Base-by-base conservation (phyloP, 1,140 invertebrate species). In the Drosophila rufa region DNA sequence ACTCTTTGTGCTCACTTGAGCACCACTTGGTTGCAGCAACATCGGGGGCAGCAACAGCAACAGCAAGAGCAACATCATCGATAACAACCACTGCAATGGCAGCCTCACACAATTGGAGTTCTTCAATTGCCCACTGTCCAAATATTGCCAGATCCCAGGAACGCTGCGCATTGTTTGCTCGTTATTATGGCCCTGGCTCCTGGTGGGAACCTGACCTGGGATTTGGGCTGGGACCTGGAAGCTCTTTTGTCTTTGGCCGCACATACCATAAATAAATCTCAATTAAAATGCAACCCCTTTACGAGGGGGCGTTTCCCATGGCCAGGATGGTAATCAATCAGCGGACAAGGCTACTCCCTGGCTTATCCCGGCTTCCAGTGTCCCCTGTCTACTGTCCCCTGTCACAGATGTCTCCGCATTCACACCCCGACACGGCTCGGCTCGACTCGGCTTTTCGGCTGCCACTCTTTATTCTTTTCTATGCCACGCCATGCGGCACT, bases 251-350 rank as follows among this genome's bases (percentile, higher is more conserved):
- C 58, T 90, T 74, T 70, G n/a, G 36, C 42, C 60, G 19, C 65
- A 75, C 51, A 56, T 75, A 70, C 64, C 85, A 80, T 81, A 89
- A 89, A 89, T 89, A 89, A 89, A 89, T 89, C 84, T 89, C 84
- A 90, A 89, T 90, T 89, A 90, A 89, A 89, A 74, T 84, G 55
- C 84, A 89, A 90, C 85, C 84, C 85, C 73, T 80, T 79, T 79
- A 25, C 27, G 46, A 56, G 57, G 57, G 68, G 75, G 67, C 69
- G 82, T 71, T 60, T 73, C 42, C 70, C 69, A 69, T 62, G 61
- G 57, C 45, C 58, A 65, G 55, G 48, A 74, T 68, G 79, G 77
- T 71, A 89, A 89, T 89, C 84, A 89, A 90, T 89, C 84, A 89
- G 75, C 59, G 59, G 48, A 79, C 40, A 27, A 17, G 55, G 58